Conservation (phyloP, 1,140 invertebrate species). For the Drosophila simulans region DNA sequence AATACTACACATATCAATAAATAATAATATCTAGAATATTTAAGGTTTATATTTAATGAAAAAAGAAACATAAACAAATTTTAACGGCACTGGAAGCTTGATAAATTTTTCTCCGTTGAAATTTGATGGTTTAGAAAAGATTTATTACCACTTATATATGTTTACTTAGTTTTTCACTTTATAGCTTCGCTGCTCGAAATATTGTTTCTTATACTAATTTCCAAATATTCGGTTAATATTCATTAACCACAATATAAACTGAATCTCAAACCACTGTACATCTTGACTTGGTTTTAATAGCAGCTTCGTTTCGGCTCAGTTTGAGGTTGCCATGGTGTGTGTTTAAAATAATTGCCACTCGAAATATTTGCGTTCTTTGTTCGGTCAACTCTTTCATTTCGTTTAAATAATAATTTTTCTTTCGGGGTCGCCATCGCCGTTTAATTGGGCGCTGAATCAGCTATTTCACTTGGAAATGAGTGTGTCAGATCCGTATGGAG, state of each 20-base stretch:
- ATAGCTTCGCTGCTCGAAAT: too few relatives aligned
- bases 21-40: too few relatives aligned
- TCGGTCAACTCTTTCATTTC: constrained; percentile 71
- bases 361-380: constrained; percentile 76
- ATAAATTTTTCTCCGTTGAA: too few relatives aligned
- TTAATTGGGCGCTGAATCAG: constrained; percentile 80
- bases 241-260: neutral
- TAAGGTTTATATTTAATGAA: too few relatives aligned
- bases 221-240: too few relatives aligned
- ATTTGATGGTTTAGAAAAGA: too few relatives aligned
- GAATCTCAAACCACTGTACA: constrained; percentile 14
- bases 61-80: too few relatives aligned
- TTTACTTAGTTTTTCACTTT: too few relatives aligned
- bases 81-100: too few relatives aligned
- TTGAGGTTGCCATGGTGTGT: constrained; percentile 57
- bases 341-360: constrained; percentile 82
- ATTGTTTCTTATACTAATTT: too few relatives aligned
- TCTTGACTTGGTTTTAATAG: neutral
- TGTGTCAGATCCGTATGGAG: constrained; percentile 19
- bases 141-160: too few relatives aligned
- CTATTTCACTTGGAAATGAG: constrained; percentile 54
- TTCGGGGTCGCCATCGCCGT: constrained; percentile 40
- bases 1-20: too few relatives aligned
- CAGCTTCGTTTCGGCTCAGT: constrained; percentile 39
- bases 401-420: constrained; percentile 47